Conservation (phyloP, 2,888 invertebrate genomes). For the Cotesia congregata region DNA sequence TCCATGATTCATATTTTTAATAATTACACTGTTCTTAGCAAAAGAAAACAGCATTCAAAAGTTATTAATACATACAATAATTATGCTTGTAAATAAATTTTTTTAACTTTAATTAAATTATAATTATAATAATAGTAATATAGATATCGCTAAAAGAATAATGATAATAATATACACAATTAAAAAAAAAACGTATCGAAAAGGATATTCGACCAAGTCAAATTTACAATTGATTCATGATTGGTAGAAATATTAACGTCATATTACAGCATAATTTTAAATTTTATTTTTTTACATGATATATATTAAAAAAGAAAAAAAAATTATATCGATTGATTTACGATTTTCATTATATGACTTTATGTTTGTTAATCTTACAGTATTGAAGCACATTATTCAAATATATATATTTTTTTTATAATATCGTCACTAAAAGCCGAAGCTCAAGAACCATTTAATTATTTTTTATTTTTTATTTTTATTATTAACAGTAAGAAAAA, state of each 20-base stretch:
- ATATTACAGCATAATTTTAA: conserved; percentile 17
- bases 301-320: neutral
- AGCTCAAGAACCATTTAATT: conserved; percentile 48
- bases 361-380: conserved; percentile 27
- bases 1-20: conserved; percentile 48
- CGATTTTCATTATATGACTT: conserved; percentile 25
- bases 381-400: conserved; percentile 44
- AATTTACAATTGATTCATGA: conserved; percentile 64
- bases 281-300: neutral
- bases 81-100: conserved; percentile 58
- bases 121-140: neutral
- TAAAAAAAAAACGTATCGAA: conserved; percentile 65
- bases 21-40: conserved; percentile 55
- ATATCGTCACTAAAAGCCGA: conserved; percentile 53
- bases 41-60: conserved; percentile 50
- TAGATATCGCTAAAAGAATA: conserved; percentile 61
- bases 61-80: conserved; percentile 52
- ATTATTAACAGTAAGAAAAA: conserved; percentile 45
- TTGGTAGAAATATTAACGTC: conserved; percentile 53
- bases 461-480: neutral
- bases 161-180: conserved; percentile 67
- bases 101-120: neutral
- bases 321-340: neutral
- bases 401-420: conserved; percentile 29
- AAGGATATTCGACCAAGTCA: conserved; percentile 65